Conservation (phyloP, 2,888 invertebrate species). For the Plebejus argus region DNA sequence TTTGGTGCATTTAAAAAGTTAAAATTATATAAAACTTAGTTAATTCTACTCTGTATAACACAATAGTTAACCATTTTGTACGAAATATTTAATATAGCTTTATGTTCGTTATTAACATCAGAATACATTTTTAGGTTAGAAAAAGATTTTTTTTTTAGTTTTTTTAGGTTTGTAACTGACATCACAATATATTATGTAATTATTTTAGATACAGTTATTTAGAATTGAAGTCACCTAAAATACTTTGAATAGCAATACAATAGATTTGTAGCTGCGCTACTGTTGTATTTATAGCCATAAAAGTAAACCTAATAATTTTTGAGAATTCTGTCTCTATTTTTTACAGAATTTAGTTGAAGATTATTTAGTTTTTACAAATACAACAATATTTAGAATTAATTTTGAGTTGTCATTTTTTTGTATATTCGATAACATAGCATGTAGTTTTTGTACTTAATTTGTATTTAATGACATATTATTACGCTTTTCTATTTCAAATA, state of each 20-base stretch:
- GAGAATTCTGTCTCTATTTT: no score
- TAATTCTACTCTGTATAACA: background rate
- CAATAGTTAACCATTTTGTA: conserved; percentile 21
- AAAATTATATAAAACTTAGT: background rate
- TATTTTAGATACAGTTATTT: background rate
- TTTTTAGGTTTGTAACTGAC: background rate
- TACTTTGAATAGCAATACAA: background rate
- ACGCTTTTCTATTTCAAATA: background rate
- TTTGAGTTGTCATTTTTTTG: background rate
- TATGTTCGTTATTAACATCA: conserved; percentile 7
- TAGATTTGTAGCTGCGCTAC: background rate
- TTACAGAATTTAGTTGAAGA: no score
- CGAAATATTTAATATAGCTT: conserved; percentile 15
- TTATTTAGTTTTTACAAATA: background rate
- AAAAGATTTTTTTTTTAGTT: background rate
- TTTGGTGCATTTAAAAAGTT: conserved; percentile 9
- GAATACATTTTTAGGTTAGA: conserved; percentile 3
- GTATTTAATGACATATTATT: background rate
- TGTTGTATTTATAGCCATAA: background rate
- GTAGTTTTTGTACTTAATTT: conserved; percentile 20
- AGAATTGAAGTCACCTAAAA: no score
- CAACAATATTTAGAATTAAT: background rate
- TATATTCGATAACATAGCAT: background rate
- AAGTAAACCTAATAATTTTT: no score
- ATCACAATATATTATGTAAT: background rate